Evolutionary conservation across 92 coral and sea anemone species (phyloP).

Genomic region (Porites lobata): DNA sequence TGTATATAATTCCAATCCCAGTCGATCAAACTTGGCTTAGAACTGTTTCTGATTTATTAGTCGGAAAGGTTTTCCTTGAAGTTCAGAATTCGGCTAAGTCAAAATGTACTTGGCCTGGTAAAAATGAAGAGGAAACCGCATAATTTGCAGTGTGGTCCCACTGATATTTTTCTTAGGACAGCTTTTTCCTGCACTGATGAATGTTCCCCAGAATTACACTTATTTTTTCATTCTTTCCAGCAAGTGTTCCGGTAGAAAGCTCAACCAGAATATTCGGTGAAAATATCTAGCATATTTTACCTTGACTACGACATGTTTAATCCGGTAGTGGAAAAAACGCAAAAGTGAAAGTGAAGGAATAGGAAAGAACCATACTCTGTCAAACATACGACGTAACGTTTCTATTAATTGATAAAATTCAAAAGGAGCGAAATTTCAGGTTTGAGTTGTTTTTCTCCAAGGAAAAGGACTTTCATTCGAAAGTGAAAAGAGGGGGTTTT

Average conservation of each 20-base stretch:
- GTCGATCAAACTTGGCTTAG: too few species aligned
- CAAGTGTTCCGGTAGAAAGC: neutral
- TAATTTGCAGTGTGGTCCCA: neutral
- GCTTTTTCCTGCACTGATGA: neutral
- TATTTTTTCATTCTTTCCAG: neutral
- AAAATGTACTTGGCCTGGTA: too few species aligned
- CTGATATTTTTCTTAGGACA: neutral
- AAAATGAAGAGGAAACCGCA: too few species aligned
- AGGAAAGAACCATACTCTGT: neutral
- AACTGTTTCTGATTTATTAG: too few species aligned
- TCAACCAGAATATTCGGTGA: slow-evolving; percentile 3
- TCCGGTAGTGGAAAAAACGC: neutral
- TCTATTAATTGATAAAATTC: neutral
- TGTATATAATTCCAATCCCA: too few species aligned
- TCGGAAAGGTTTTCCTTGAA: too few species aligned
- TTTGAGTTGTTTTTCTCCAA: slow-evolving; percentile 3
- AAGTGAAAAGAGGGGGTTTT: slow-evolving; percentile 4
- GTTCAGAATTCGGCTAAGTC: too few species aligned
- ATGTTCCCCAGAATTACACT: neutral
- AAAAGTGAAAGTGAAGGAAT: neutral
- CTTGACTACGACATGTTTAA: neutral
- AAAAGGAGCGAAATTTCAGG: slow-evolving; percentile 13
- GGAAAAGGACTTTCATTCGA: neutral
- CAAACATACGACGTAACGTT: slow-evolving; percentile 25
- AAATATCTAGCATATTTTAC: neutral